Base-by-base conservation (phyloP, 1,140 invertebrate genomes). In the Tyrophagus putrescentiae region DNA sequence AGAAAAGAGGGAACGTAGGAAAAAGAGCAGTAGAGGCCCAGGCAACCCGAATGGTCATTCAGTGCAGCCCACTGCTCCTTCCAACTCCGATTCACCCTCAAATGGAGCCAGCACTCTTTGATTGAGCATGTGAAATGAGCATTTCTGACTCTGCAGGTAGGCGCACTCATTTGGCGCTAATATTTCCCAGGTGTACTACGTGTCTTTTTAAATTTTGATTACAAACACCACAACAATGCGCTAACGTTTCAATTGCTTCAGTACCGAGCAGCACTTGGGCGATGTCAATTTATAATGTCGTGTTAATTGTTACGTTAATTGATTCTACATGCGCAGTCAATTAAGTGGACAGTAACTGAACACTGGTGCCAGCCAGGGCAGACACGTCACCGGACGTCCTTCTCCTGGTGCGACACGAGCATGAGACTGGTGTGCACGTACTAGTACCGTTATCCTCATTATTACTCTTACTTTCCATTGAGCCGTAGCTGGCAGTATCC, bases 121-220 rank as follows among this genome's bases (percentile, higher is more conserved):
- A 48, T 48, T 48, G 45, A 48, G 45, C 45, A 48, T 48, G 45
- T 48, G 45, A 48, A 48, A 7, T 48, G 45, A 25, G 45, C 23
- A 21, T 29, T 21, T 48, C 45, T 25, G 13, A 25, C 45, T 7
- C 7, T 48, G 7, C 13, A 21, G 7, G 7, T 21, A 21, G 21
- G 23, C 7, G 45, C 6, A 48, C 45, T 18, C 45, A 48, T 48
- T 48, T 48, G 7, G 45, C 45, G 18, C 2, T 54, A 54, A 54
- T 54, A 54, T 54, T 54, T 31, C 52, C 52, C 25, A 3, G n/a
- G 52, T 54, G 52, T 54, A 31, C 9, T 54, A 54, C 52, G 52
- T 54, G 52, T 54, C 28, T 54, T 27, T 27, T 54, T 54, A 54
- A 42, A 54, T 54, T 54, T 54, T 54, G 52, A 54, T 54, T 50